phyloP scores from a whole-genome alignment of 2,797 vertebrate species.

The Oryzias sinensis region DNA sequence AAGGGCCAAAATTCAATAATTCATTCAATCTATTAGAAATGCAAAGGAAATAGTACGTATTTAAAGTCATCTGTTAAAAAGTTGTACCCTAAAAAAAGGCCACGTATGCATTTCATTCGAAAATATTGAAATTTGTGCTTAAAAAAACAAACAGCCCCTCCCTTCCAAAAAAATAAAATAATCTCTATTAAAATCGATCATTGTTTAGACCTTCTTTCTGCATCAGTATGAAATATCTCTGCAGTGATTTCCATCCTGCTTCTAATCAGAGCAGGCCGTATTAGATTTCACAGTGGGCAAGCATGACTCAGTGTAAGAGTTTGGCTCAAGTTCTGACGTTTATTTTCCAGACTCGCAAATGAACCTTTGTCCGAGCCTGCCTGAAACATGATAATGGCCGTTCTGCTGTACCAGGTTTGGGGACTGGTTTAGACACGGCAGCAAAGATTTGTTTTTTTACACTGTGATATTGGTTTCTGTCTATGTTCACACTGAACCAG shows the following conservation, averaged over 20 bases:
- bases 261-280: slow-evolving; percentile 57
- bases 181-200: slow-evolving; percentile 10
- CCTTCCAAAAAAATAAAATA: slow-evolving; percentile 6
- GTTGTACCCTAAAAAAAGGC: background rate
- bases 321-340: slow-evolving; percentile 59
- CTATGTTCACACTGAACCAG: slow-evolving; percentile 8
- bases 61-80: no score
- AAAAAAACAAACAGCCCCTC: slow-evolving; percentile 9
- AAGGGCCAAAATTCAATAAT: no score
- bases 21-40: no score
- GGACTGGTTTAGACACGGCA: slow-evolving; percentile 15
- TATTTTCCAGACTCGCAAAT: slow-evolving; percentile 63
- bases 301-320: slow-evolving; percentile 63
- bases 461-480: slow-evolving; percentile 11
- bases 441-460: slow-evolving; percentile 31
- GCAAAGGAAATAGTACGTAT: no score
- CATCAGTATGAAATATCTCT: slow-evolving; percentile 28
- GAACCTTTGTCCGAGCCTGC: slow-evolving; percentile 46
- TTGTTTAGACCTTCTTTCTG: slow-evolving; percentile 27
- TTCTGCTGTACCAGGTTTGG: slow-evolving; percentile 32
- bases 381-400: slow-evolving; percentile 53
- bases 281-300: slow-evolving; percentile 69
- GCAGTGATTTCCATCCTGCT: slow-evolving; percentile 49
- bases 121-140: slow-evolving; percentile 24
- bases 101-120: slow-evolving; percentile 20